These are phyloP conservation scores for Caenorhabditis macrosperma DNA, from an alignment of 2,888 invertebrate species.

Conservation along the genomic window DNA sequence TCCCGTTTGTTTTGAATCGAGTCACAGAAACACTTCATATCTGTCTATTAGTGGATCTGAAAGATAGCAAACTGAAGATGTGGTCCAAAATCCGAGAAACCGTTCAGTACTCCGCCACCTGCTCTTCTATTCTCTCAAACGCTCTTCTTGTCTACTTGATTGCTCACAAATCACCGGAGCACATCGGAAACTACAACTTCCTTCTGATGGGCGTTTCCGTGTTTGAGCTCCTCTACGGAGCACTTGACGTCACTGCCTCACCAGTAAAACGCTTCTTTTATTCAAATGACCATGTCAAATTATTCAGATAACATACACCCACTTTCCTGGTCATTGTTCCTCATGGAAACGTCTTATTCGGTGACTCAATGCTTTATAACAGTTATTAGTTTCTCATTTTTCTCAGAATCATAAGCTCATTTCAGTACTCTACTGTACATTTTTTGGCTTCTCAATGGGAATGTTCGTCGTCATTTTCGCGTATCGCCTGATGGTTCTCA, in stretches of 20 bases:
- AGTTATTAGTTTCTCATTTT: not conserved
- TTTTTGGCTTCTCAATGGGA: conserved; percentile 32
- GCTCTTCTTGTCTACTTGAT: not conserved
- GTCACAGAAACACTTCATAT: too few relatives aligned
- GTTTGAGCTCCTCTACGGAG: conserved; percentile 11
- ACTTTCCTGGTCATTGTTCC: conserved; percentile 15
- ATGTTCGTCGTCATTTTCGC: conserved; percentile 37
- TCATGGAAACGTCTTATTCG: not conserved
- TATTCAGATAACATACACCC: not conserved
- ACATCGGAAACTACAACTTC: conserved; percentile 19
- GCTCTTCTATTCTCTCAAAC: conserved; percentile 2
- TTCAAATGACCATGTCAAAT: too few relatives aligned
- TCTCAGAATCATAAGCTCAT: not conserved
- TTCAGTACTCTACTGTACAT: conserved; percentile 9
- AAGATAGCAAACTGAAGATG: too few relatives aligned
- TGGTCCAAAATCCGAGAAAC: not conserved
- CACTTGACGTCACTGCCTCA: not conserved
- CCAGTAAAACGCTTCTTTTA: too few relatives aligned
- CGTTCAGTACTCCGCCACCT: not conserved
- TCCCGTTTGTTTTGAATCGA: too few relatives aligned
- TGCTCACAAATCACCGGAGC: not conserved
- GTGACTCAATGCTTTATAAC: not conserved
- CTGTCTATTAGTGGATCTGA: too few relatives aligned
- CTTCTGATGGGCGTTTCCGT: not conserved
- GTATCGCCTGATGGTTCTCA: not conserved